Evolutionary conservation across 2,113 vertebrate genomes (phyloP).

Genomic region (Python bivittatus): DNA sequence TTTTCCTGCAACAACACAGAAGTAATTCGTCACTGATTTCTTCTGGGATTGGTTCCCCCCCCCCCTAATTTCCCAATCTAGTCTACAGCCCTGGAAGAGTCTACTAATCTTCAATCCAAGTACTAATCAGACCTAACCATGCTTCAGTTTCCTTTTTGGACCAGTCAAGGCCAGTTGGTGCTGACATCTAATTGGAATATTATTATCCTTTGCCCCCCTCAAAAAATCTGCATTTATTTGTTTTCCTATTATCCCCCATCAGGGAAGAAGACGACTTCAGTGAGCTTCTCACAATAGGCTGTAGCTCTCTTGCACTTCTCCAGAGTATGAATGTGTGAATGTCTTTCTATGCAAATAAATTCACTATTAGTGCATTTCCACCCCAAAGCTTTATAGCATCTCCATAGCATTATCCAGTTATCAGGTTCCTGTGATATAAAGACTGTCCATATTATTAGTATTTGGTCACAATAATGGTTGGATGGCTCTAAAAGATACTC

Average conservation of each 20-base stretch:
- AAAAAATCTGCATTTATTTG: neutral
- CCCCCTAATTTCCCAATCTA: neutral
- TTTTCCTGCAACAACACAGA: neutral
- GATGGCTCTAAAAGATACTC: neutral
- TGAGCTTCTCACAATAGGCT: neutral
- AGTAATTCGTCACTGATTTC: neutral
- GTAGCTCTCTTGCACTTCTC: too few relatives aligned
- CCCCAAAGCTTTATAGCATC: neutral
- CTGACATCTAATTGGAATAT: neutral
- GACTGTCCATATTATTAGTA: neutral
- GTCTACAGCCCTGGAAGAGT: neutral
- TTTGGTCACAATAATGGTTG: neutral
- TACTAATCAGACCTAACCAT: neutral
- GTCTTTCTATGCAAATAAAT: too few relatives aligned
- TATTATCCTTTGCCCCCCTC: neutral
- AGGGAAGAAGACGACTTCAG: neutral
- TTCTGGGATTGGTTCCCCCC: neutral
- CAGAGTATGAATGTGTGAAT: too few relatives aligned
- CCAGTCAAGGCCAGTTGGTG: neutral
- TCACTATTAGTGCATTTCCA: neutral
- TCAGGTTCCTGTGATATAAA: neutral
- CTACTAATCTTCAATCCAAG: neutral
- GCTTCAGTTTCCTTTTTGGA: neutral
- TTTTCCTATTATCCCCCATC: neutral
- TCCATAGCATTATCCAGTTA: neutral